phyloP scores from a whole-genome alignment of 2,113 vertebrate genomes.

The Halcyon malimbica region DNA sequence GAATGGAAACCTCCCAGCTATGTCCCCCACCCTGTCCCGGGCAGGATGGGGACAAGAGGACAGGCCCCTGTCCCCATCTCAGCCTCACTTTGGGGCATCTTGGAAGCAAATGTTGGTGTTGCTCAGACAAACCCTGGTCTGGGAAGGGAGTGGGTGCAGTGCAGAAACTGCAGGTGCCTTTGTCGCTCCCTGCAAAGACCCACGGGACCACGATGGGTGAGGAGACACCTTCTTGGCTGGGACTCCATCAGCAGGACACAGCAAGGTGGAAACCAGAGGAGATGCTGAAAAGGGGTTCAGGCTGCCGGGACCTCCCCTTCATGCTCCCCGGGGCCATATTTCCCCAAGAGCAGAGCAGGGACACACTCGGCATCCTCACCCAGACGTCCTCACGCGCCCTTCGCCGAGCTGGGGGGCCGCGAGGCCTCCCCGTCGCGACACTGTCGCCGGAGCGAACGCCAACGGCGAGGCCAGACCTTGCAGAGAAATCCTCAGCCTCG shows the following conservation, averaged over 20 bases:
- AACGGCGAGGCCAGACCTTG: not conserved
- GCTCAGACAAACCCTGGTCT: not conserved
- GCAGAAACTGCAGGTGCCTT: not conserved
- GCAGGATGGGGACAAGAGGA: not conserved
- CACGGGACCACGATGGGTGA: accelerated
- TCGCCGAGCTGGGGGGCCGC: not conserved
- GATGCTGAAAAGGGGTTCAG: not conserved
- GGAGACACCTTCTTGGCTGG: not conserved
- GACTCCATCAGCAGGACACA: not conserved
- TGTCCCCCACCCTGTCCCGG: not conserved
- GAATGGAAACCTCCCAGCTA: not conserved
- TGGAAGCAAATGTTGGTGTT: not conserved
- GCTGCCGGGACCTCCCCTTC: not conserved
- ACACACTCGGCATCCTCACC: not conserved
- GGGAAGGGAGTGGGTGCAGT: accelerated
- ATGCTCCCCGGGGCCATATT: not conserved
- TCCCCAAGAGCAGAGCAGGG: accelerated
- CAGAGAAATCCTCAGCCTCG: not conserved
- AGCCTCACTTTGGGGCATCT: not conserved
- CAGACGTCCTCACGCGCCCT: not conserved
- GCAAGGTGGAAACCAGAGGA: not conserved
- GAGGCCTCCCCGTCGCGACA: not conserved
- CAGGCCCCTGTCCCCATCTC: not conserved
- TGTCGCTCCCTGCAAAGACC: not conserved
- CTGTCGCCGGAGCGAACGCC: not conserved